Evolutionary conservation across 2,797 vertebrate genomes (phyloP), one percentile per base, ranked within the genome.

Genomic region (Presbytis comata): DNA sequence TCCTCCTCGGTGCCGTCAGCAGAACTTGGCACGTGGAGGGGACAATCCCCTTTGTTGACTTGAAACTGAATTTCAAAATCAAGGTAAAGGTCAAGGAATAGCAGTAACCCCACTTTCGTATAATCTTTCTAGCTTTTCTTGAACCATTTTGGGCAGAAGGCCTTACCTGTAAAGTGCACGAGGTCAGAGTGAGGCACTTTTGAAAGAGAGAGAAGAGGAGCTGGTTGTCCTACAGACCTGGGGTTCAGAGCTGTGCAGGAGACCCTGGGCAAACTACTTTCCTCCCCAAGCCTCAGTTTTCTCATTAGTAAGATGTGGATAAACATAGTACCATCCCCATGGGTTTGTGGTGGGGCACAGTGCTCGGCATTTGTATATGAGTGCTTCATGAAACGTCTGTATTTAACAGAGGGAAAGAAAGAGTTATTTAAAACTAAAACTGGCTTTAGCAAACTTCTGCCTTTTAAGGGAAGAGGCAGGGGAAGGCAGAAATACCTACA

Each of bases 341-440:
- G 39, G 17, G 28, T 14, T 80, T 72, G 53, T 10, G 50, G n/a
- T n/a, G 17, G 67, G 39, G 24, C 48, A 4, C 24, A 7, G 11
- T n/a, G 8, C 48, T 55, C 39, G 50, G 57, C 26, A n/a, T 81
- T 78, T 59, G 19, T 44, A 46, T 28, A 39, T 5, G 33, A 61
- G 22, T 36, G n/a, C 86, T 93, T 70, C 67, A 72, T 81, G 81
- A 93, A 91, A 92, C 10, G 59, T 57, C 61, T 44, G 55, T 57
- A 74, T 85, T 81, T 70, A 80, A 96, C 14, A 59, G 59, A 89
- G 53, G 70, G 39, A 46, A 55, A 88, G 87, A 78, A 84, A 82
- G 50, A 91, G 74, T 88, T 88, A 88, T 95, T 96, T 95, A 75
- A 96, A 96, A 93, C 76, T 87, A 74, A 82, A 72, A 79, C 72